Evolutionary conservation across 2,888 invertebrate genomes (phyloP).

Genomic region (Spodoptera exigua): DNA sequence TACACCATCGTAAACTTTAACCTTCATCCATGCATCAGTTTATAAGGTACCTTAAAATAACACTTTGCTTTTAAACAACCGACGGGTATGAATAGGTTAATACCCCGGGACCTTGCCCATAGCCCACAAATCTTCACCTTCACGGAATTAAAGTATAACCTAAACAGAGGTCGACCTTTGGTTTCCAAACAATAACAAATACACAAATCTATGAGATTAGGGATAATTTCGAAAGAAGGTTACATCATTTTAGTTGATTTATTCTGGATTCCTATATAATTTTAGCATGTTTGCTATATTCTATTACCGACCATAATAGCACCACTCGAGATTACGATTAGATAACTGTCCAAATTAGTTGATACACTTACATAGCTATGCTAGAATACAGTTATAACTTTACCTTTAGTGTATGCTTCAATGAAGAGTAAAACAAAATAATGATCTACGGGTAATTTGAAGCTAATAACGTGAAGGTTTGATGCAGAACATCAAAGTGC

Average conservation of each 20-base stretch:
- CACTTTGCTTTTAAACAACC: conserved; percentile 26
- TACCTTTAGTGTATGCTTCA: not conserved
- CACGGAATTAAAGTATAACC: conserved; percentile 67
- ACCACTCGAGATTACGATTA: conserved; percentile 14
- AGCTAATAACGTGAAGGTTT: conserved; percentile 23
- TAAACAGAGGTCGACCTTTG: conserved; percentile 71
- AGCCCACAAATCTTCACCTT: conserved; percentile 74
- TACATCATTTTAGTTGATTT: conserved; percentile 46
- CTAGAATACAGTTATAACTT: not conserved
- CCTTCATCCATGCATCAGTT: conserved; percentile 54
- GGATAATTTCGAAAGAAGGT: conserved; percentile 65
- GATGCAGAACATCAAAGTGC: conserved; percentile 27
- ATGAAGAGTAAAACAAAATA: conserved; percentile 6
- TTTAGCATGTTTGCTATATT: conserved; percentile 35
- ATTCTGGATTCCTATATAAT: conserved; percentile 28
- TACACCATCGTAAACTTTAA: conserved; percentile 52
- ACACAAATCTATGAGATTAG: conserved; percentile 73
- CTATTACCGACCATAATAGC: conserved; percentile 24
- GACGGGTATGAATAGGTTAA: conserved; percentile 66
- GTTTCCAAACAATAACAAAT: conserved; percentile 72
- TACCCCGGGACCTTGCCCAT: conserved; percentile 66
- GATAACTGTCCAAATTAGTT: not conserved
- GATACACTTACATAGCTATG: not conserved
- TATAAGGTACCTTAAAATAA: conserved; percentile 61
- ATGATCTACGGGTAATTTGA: conserved; percentile 12